A percentile compares a stretch with the other conserved stretches of the same genome.
These are phyloP conservation scores for Charaxes varanes DNA, from an alignment of 1,140 invertebrate species.

Conservation along the genomic window DNA sequence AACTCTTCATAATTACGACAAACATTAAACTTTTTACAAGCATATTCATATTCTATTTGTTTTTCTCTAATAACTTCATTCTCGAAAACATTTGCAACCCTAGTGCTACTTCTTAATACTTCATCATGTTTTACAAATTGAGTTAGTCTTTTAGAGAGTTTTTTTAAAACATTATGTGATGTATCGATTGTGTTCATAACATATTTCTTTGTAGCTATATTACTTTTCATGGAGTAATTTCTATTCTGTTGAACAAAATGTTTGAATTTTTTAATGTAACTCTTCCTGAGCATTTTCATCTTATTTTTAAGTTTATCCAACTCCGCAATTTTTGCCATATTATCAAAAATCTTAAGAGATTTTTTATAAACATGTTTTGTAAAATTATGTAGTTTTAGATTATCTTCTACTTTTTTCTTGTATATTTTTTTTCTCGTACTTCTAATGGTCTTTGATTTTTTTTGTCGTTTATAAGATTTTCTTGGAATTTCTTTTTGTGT, in stretches of 20 bases:
- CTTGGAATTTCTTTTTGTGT: too few relatives aligned
- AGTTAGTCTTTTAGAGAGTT: slow-evolving; percentile 25
- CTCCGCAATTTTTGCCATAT: slow-evolving; percentile 12
- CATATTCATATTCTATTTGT: slow-evolving; percentile 24
- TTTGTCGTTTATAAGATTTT: too few relatives aligned
- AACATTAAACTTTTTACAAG: slow-evolving; percentile 26
- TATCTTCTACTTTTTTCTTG: slow-evolving; percentile 18
- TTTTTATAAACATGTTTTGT: slow-evolving; percentile 26
- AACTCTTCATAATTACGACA: slow-evolving; percentile 25
- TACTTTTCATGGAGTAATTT: slow-evolving; percentile 32
- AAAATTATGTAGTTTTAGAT: slow-evolving; percentile 24
- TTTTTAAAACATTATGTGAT: slow-evolving; percentile 23
- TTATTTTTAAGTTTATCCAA: slow-evolving; percentile 9
- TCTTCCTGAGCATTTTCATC: slow-evolving; percentile 16
- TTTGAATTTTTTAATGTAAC: slow-evolving; percentile 27
- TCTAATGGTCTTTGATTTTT: too few relatives aligned
- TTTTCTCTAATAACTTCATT: slow-evolving; percentile 26
- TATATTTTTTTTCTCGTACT: background rate
- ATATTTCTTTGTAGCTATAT: slow-evolving; percentile 28
- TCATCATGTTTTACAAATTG: slow-evolving; percentile 14
- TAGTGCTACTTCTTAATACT: slow-evolving; percentile 2
- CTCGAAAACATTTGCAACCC: slow-evolving; percentile 10
- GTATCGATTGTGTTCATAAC: slow-evolving; percentile 34
- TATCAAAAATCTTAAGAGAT: slow-evolving; percentile 26
- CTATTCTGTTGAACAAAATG: slow-evolving; percentile 23